Conservation (phyloP, 2,113 vertebrate species). For the Athene cunicularia region DNA sequence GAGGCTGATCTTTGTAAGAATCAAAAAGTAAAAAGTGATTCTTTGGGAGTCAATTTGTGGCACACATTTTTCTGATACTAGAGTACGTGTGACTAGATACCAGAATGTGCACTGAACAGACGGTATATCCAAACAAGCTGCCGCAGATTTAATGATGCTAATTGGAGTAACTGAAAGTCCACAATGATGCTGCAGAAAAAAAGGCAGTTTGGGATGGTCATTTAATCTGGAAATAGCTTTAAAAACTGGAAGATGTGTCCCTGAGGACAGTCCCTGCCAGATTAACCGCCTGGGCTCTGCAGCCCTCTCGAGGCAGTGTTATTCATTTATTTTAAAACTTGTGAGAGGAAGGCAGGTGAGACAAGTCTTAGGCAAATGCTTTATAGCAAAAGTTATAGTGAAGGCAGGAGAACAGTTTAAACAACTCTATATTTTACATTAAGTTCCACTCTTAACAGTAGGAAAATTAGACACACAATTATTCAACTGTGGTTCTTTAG, state of each 20-base stretch:
- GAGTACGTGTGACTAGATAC: neutral
- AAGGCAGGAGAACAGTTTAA: neutral
- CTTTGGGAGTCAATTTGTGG: neutral
- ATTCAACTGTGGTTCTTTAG: neutral
- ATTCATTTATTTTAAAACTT: neutral
- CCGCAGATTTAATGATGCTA: neutral
- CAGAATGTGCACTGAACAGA: neutral
- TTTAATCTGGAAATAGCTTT: conserved; percentile 22
- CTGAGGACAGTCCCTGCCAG: neutral
- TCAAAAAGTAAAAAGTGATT: neutral
- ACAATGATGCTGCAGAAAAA: neutral
- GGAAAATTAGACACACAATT: neutral
- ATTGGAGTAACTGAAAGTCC: neutral
- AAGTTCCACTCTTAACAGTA: neutral
- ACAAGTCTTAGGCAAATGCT: neutral
- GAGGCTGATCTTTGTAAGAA: neutral
- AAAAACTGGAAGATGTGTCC: neutral
- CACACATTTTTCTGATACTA: neutral
- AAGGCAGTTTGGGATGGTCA: neutral
- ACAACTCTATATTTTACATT: neutral
- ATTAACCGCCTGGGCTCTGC: neutral
- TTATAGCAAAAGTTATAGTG: neutral
- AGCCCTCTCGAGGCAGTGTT: neutral
- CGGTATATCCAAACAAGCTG: neutral
- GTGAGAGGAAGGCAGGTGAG: neutral